Conservation (phyloP, 1,140 invertebrate species). For the Bombus picipes region DNA sequence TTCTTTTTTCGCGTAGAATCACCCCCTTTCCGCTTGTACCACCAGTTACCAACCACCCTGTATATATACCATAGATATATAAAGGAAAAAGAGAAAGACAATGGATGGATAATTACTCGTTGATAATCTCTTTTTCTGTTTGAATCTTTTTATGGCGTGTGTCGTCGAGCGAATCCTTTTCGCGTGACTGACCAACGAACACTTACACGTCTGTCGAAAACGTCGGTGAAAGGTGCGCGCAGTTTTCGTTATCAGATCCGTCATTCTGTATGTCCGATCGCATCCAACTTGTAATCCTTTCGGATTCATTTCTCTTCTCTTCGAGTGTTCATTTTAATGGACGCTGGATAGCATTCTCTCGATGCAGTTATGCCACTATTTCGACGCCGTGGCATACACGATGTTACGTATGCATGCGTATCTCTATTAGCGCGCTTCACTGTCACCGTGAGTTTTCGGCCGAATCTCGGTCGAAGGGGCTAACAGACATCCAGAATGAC, state of each 20-base stretch:
- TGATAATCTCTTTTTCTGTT: background rate
- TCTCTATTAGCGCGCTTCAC: conserved; percentile 37
- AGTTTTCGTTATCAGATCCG: conserved; percentile 43
- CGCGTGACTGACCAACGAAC: background rate
- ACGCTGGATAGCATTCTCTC: conserved; percentile 23
- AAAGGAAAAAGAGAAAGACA: too few relatives aligned
- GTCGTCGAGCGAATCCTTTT: background rate
- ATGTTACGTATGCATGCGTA: conserved; percentile 16
- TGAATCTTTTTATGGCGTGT: background rate
- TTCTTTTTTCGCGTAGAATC: too few relatives aligned
- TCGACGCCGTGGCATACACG: background rate
- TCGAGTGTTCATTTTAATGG: conserved; percentile 44
- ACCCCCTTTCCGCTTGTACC: too few relatives aligned
- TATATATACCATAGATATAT: too few relatives aligned
- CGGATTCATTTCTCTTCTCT: conserved; percentile 26
- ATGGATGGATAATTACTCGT: too few relatives aligned
- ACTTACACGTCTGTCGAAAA: conserved; percentile 17
- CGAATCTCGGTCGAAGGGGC: background rate
- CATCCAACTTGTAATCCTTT: conserved; percentile 44
- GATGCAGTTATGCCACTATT: conserved; percentile 28
- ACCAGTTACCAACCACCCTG: too few relatives aligned
- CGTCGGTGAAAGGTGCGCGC: conserved; percentile 25
- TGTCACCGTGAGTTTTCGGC: conserved; percentile 15
- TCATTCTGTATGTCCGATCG: conserved; percentile 45
- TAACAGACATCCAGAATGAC: conserved; percentile 15